Conservation (phyloP, 2,113 vertebrate species). For the Orcinus orca region DNA sequence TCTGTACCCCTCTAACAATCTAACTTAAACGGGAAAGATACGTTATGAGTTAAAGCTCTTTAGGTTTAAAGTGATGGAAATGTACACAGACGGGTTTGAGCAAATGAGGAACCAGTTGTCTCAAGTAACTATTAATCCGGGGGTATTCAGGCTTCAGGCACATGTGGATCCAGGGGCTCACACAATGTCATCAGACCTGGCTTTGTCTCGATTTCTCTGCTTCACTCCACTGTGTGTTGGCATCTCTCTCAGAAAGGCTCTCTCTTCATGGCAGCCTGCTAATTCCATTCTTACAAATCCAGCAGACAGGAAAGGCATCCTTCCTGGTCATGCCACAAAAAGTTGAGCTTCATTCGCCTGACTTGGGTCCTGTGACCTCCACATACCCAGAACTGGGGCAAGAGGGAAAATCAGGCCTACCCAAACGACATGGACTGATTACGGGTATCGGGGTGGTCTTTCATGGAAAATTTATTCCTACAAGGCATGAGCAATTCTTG, state of each 20-base stretch:
- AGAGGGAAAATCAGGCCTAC: background rate
- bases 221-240: background rate
- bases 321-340: background rate
- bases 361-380: background rate
- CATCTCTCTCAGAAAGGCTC: background rate
- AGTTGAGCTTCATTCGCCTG: background rate
- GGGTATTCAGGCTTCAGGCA: background rate
- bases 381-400: background rate
- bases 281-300: background rate
- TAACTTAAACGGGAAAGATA: background rate
- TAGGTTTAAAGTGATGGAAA: slow-evolving; percentile 18
- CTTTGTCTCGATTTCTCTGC: background rate
- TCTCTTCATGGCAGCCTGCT: background rate
- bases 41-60: background rate
- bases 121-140: background rate
- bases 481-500: background rate
- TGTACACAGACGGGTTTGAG: background rate
- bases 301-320: background rate
- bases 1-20: background rate
- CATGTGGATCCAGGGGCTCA: too few relatives aligned
- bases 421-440: background rate
- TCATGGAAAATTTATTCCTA: background rate
- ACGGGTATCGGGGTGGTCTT: background rate
- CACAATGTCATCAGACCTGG: background rate
- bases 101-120: background rate